Evolutionary conservation across 2,797 vertebrate species (phyloP).

Genomic region (Megalops cyprinoides): DNA sequence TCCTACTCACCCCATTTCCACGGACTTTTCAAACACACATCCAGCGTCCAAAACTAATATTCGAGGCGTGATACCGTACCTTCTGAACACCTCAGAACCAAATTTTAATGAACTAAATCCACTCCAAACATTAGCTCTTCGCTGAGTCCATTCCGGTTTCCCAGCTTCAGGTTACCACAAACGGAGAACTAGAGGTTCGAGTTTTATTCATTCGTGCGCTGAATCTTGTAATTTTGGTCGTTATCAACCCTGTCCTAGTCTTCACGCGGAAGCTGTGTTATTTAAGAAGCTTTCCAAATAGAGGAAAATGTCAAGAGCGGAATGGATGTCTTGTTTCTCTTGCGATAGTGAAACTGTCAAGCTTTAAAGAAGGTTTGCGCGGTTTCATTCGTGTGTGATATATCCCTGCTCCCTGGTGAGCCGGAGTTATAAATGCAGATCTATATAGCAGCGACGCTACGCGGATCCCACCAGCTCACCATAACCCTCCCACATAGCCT

Average conservation of each 20-base stretch:
- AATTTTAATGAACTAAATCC: conserved; percentile 21
- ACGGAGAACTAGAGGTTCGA: conserved; percentile 21
- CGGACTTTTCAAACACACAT: conserved; percentile 28
- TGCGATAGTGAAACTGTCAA: background rate
- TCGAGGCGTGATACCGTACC: conserved; percentile 8
- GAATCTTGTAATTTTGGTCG: conserved; percentile 7
- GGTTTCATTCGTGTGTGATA: background rate
- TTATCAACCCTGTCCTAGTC: conserved; percentile 17
- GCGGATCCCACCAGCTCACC: conserved; percentile 34
- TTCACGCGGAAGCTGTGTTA: conserved; percentile 23
- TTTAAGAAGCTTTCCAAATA: conserved; percentile 13
- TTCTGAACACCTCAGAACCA: background rate
- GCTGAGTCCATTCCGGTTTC: conserved; percentile 19
- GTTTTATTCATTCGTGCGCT: conserved; percentile 24
- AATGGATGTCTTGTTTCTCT: background rate
- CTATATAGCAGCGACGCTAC: conserved; percentile 30
- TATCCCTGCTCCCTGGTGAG: conserved; percentile 18
- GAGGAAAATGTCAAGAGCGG: background rate
- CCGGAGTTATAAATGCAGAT: background rate
- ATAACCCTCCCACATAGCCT: conserved; percentile 30
- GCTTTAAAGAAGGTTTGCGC: conserved; percentile 14
- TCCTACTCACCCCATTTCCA: conserved; percentile 36
- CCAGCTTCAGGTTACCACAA: conserved; percentile 11
- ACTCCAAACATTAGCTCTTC: conserved; percentile 11
- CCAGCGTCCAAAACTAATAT: conserved; percentile 24